These are phyloP conservation scores for Antechinus flavipes DNA, from an alignment of 2,113 vertebrate species.

Conservation along the genomic window DNA sequence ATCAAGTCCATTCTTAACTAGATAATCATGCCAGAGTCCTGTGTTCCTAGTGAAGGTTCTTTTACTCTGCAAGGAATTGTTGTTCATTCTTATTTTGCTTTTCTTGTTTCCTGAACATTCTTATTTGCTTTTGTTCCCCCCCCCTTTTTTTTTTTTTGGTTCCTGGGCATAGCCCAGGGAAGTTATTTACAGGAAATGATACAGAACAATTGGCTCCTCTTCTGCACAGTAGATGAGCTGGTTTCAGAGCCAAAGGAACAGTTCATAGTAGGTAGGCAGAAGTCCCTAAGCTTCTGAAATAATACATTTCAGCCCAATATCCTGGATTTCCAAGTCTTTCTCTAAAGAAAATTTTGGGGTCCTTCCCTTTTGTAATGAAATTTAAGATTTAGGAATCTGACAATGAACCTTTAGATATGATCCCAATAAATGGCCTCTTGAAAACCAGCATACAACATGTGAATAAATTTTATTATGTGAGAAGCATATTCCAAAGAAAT, in stretches of 20 bases:
- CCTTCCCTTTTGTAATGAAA: slow-evolving; percentile 63
- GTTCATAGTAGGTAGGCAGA: slow-evolving; percentile 37
- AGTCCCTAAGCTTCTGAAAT: slow-evolving; percentile 22
- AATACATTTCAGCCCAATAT: slow-evolving; percentile 27
- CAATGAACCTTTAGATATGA: slow-evolving; percentile 44
- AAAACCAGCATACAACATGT: slow-evolving; percentile 55
- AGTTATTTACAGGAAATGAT: slow-evolving; percentile 27
- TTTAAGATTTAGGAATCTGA: slow-evolving; percentile 60
- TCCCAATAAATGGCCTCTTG: slow-evolving; percentile 60
- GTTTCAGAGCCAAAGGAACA: slow-evolving; percentile 30
- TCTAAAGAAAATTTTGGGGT: slow-evolving; percentile 64
- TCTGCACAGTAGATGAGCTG: background rate
- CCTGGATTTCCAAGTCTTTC: slow-evolving; percentile 25
- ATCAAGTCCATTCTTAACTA: background rate
- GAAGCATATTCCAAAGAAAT: slow-evolving; percentile 75
- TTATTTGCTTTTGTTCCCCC: background rate
- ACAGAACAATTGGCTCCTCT: background rate
- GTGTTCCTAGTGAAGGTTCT: background rate
- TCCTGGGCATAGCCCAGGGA: background rate
- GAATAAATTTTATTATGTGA: slow-evolving; percentile 75
- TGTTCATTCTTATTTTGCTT: background rate
- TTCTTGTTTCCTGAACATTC: background rate
- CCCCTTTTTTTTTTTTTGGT: background rate
- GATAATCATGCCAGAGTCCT: background rate
- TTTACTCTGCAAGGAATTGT: background rate